A percentile compares a stretch with the other conserved stretches of the same genome.
Conservation (phyloP, 2,113 vertebrate genomes). For the Origma solitaria region DNA sequence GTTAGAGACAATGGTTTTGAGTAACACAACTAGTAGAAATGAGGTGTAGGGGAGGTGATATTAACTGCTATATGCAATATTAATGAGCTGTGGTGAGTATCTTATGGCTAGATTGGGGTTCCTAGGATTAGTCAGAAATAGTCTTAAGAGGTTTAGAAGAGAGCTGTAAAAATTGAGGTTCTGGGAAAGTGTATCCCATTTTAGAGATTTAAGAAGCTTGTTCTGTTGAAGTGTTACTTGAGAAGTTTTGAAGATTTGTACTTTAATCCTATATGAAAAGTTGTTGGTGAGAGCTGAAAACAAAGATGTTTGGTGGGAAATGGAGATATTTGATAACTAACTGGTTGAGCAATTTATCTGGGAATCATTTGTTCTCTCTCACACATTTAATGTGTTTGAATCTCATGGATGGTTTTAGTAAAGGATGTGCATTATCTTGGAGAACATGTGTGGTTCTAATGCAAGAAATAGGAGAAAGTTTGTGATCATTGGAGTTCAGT, state of each 20-base stretch:
- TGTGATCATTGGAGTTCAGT: not conserved
- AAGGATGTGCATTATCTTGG: not conserved
- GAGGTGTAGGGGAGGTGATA: not conserved
- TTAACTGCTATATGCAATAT: not conserved
- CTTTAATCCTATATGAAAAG: not conserved
- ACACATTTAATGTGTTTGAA: not conserved
- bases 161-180: not conserved
- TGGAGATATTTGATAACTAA: not conserved
- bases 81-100: not conserved
- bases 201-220: not conserved
- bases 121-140: not conserved
- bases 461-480: not conserved
- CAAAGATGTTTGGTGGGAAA: not conserved
- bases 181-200: not conserved
- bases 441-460: not conserved
- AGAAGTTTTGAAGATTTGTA: not conserved
- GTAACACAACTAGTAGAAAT: not conserved
- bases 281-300: not conserved
- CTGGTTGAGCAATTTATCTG: not conserved
- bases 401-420: not conserved
- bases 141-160: not conserved
- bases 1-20: not conserved
- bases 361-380: not conserved
- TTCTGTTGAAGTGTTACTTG: not conserved
- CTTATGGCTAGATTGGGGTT: not conserved